Percentiles rank a stretch among this genome's conserved stretches.
phyloP scores from a whole-genome alignment of 2,888 invertebrate genomes.

The Chymomyza caudatula region DNA sequence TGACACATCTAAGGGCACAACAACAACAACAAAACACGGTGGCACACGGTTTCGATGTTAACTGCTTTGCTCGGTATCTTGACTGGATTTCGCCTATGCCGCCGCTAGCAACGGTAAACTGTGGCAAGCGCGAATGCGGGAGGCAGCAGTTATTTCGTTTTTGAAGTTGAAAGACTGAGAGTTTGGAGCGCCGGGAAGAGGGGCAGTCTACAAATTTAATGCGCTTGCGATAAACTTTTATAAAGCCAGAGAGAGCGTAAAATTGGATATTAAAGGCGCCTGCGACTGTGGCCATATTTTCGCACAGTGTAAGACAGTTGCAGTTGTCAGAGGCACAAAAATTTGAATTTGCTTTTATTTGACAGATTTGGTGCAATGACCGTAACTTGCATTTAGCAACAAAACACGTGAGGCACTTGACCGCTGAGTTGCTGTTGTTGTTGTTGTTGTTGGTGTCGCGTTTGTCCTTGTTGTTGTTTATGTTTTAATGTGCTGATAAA shows the following conservation, averaged over 20 bases:
- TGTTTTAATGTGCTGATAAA: constrained; percentile 60
- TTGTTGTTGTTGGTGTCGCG: background rate
- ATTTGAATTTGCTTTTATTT: background rate
- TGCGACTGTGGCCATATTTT: background rate
- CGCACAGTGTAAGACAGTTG: background rate
- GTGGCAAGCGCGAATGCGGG: background rate
- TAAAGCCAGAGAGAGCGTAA: constrained; percentile 46
- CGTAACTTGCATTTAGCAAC: constrained; percentile 7
- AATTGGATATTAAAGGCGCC: constrained; percentile 29
- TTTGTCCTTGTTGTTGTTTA: constrained; percentile 33
- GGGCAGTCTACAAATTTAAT: constrained; percentile 48
- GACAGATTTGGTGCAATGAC: background rate
- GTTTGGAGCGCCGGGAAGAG: background rate
- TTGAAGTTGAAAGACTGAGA: background rate
- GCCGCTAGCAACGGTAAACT: background rate
- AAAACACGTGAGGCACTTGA: background rate
- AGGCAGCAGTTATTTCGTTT: background rate
- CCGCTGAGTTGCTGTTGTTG: background rate
- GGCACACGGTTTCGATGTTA: constrained; percentile 34
- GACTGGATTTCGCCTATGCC: background rate
- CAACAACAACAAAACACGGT: background rate
- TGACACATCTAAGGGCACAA: background rate
- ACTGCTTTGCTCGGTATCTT: constrained; percentile 1
- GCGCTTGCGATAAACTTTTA: constrained; percentile 64
- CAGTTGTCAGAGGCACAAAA: background rate